A percentile compares a stretch with the other conserved stretches of the same genome.
Conservation (phyloP, 2,113 vertebrate genomes). For the Triplophysa dalaica region DNA sequence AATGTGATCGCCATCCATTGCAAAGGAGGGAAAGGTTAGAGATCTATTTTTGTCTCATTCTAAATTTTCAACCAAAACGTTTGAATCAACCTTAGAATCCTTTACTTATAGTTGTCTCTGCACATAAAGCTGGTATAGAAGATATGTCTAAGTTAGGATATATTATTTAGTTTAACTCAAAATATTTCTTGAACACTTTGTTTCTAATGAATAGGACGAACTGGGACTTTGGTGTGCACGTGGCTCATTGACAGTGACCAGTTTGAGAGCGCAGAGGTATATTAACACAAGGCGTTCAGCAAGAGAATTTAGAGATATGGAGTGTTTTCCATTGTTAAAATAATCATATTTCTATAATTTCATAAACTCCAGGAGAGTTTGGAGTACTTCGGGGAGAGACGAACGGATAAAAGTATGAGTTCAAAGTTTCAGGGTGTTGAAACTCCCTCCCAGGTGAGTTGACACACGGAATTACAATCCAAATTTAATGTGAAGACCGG, state of each 20-base stretch:
- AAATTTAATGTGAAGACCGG: background rate
- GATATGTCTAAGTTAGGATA: background rate
- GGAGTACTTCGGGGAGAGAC: slow-evolving; percentile 88
- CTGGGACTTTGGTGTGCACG: slow-evolving; percentile 89
- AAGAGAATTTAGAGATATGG: background rate
- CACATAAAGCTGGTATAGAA: no score
- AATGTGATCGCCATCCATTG: slow-evolving; percentile 92
- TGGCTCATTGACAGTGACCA: slow-evolving; percentile 87
- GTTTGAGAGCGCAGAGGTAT: slow-evolving; percentile 88
- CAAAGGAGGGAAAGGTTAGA: slow-evolving; percentile 90
- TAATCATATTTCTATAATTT: background rate
- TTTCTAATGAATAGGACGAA: slow-evolving; percentile 78
- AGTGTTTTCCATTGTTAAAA: background rate
- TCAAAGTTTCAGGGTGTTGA: slow-evolving; percentile 94
- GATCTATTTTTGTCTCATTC: no score
- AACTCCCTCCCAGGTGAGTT: slow-evolving; percentile 91
- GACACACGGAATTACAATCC: background rate
- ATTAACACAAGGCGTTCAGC: background rate
- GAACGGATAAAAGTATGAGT: slow-evolving; percentile 87
- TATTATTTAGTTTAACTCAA: background rate
- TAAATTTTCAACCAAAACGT: no score
- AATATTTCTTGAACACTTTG: background rate
- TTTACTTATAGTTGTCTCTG: background rate
- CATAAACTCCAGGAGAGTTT: slow-evolving; percentile 77
- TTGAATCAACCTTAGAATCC: background rate